A percentile compares a stretch with the other conserved stretches of the same genome.
These are phyloP conservation scores for Liparis tanakae DNA, from an alignment of 2,797 vertebrate genomes.

Conservation along the genomic window DNA sequence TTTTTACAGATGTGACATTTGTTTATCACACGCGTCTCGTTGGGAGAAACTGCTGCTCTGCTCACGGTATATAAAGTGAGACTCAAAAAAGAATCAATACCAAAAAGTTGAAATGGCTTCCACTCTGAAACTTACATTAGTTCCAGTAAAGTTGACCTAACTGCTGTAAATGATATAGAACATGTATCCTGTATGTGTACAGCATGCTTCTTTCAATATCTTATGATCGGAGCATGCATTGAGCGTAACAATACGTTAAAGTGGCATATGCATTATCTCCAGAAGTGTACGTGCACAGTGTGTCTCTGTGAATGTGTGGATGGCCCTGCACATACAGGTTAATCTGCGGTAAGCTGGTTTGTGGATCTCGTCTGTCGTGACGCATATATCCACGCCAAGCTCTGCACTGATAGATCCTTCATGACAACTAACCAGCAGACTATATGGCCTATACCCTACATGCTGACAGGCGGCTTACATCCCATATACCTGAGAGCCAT, in stretches of 20 bases:
- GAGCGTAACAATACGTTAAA: not conserved
- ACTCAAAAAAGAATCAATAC: slow-evolving; percentile 15
- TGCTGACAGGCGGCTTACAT: slow-evolving; percentile 20
- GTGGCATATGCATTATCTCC: not conserved
- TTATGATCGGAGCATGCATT: not conserved
- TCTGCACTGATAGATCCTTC: slow-evolving; percentile 78
- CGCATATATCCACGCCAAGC: slow-evolving; percentile 76
- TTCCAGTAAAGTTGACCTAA: slow-evolving; percentile 6
- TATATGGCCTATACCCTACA: slow-evolving; percentile 48
- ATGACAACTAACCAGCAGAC: slow-evolving; percentile 74
- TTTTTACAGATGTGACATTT: not conserved
- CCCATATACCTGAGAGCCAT: not conserved
- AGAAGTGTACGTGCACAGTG: slow-evolving; percentile 5
- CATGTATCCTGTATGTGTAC: too few species aligned
- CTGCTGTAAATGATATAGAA: not conserved
- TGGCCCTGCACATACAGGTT: slow-evolving; percentile 65
- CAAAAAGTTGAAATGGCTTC: slow-evolving; percentile 33
- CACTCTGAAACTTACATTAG: not conserved
- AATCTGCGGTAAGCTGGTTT: slow-evolving; percentile 87
- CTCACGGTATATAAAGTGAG: not conserved
- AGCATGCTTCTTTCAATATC: not conserved
- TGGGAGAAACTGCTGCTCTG: not conserved
- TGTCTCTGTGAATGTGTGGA: slow-evolving; percentile 46
- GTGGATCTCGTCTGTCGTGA: slow-evolving; percentile 81
- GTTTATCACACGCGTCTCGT: not conserved